Evolutionary conservation across 1,140 invertebrate genomes (phyloP), one percentile per base, ranked within the genome.

Genomic region (Heterodera schachtii): DNA sequence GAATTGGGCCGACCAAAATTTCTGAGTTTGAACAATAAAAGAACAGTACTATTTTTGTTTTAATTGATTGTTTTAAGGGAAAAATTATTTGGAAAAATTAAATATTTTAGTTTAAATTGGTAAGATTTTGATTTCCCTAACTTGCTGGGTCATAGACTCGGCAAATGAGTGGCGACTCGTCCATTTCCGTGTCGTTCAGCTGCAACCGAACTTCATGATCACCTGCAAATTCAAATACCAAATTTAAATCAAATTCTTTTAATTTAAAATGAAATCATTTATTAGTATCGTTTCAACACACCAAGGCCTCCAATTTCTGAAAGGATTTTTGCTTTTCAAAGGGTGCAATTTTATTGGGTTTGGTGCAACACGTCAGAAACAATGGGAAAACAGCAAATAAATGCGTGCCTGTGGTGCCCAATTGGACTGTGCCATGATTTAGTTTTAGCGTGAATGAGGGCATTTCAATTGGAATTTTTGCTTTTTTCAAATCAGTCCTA

Each of bases 61-160:
- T 6, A 52, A 52, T 52, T 52, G 7, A 8, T 52, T 52, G 1
- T 57, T 75, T 74, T n/a, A 73, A 41, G 41, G 1, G 46, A 47
- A 16, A 31, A 31, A 75, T 11, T 44, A 41, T 75, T 1, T 46
- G 19, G 19, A 75, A 75, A 52, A 11, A 11, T 52, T 52, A 52
- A 31, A 31, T 31, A 31, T 31, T 31, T 31, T 31, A 31, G 0
- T 31, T n/a, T 31, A 31, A 31, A 31, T 31, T 31, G 1, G 1
- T 31, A n/a, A 31, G 31, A 31, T n/a, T n/a, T 31, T 31, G 31
- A 31, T 31, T 31, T 31, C 31, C 31, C 66, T n/a, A 19, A 76
- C 75, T 78, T 80, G 93, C 94, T 2, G 94, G 94, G 75, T 98
- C 96, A 90, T 97, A 97, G 16, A 96, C 95, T 92, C 97, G 96